These are phyloP conservation scores for Phortica magna DNA, from an alignment of 2,888 invertebrate genomes.

Conservation along the genomic window DNA sequence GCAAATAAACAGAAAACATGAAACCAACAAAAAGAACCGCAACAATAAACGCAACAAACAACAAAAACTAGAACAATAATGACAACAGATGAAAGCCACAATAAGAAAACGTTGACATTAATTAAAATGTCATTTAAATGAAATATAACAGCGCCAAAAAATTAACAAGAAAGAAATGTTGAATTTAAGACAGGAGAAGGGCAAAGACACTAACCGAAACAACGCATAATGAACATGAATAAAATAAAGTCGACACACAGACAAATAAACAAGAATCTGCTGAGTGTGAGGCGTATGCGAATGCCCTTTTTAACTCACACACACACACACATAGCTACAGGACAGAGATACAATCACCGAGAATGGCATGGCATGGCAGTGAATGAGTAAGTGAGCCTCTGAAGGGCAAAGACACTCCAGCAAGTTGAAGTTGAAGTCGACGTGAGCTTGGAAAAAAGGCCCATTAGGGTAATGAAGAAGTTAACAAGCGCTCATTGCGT, in stretches of 20 bases:
- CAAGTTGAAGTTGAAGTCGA: not conserved
- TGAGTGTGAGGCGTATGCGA: not conserved
- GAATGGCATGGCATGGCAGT: not conserved
- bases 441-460: conserved; percentile 54
- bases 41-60: conserved; percentile 17
- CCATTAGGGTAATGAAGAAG: conserved; percentile 72
- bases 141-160: conserved; percentile 24
- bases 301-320: not conserved
- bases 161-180: not conserved
- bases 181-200: conserved; percentile 48
- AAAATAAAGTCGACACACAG: not conserved
- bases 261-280: not conserved
- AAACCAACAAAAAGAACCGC: conserved; percentile 55
- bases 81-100: conserved; percentile 28
- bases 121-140: conserved; percentile 49
- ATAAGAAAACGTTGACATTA: conserved; percentile 67
- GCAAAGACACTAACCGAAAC: not conserved
- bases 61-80: conserved; percentile 30
- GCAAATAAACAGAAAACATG: conserved; percentile 14
- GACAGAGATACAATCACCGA: not conserved
- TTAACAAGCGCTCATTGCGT: conserved; percentile 62
- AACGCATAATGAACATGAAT: not conserved
- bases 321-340: too few relatives aligned
- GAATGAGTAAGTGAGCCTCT: not conserved
- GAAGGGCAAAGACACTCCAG: not conserved